A percentile compares a stretch with the other conserved stretches of the same genome.
These are phyloP conservation scores for Coenonympha arcania DNA, from an alignment of 2,888 invertebrate species.

Conservation along the genomic window DNA sequence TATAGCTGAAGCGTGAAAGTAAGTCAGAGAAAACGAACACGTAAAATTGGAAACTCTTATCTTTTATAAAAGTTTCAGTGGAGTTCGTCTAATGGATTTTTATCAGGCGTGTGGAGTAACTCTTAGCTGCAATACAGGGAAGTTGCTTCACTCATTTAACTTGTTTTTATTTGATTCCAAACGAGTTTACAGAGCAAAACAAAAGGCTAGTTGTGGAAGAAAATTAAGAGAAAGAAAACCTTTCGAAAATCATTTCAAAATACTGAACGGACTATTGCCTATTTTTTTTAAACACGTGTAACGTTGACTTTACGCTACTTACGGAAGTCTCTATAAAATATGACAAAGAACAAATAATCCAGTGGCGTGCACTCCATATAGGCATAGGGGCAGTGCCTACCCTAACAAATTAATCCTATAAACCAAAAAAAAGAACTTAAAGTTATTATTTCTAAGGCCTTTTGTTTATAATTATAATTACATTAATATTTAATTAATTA, in stretches of 20 bases:
- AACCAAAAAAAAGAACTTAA: no score
- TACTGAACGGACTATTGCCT: no score
- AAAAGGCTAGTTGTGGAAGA: slow-evolving; percentile 1
- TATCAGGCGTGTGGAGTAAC: slow-evolving; percentile 23
- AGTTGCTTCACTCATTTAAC: slow-evolving; percentile 18
- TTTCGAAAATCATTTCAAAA: background rate
- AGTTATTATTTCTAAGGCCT: no score
- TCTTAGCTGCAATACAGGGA: slow-evolving; percentile 21
- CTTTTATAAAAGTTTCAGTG: slow-evolving; percentile 24
- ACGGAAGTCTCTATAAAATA: no score
- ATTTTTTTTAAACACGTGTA: no score
- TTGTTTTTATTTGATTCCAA: slow-evolving; percentile 21
- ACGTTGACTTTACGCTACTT: no score
- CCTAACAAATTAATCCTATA: no score
- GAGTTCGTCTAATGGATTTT: slow-evolving; percentile 28
- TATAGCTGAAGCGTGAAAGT: background rate
- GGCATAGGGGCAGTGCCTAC: no score
- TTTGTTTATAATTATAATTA: no score
- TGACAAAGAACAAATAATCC: no score
- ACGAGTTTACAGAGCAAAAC: slow-evolving; percentile 16
- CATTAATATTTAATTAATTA: no score
- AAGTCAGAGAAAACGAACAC: slow-evolving; percentile 5
- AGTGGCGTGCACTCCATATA: no score
- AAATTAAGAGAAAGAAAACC: background rate
- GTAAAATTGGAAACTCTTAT: slow-evolving; percentile 20